Evolutionary conservation across 1,140 invertebrate genomes (phyloP).

Genomic region (Drosophila tristis): DNA sequence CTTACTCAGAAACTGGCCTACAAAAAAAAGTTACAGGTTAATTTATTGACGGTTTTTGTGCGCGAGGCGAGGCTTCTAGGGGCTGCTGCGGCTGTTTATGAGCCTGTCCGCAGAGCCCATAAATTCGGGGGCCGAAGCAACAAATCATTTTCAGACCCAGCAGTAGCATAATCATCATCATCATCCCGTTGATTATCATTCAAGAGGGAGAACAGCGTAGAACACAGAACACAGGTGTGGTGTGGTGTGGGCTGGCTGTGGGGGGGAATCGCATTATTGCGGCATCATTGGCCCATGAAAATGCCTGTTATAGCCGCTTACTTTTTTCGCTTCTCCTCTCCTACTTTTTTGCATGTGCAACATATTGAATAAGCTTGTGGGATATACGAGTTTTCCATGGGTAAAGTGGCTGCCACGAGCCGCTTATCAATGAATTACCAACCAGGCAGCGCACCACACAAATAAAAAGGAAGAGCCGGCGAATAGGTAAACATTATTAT

Average conservation of each 20-base stretch:
- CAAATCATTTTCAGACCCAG: constrained; percentile 62
- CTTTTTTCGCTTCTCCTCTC: background rate
- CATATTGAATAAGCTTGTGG: constrained; percentile 60
- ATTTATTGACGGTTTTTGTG: constrained; percentile 58
- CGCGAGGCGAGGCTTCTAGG: background rate
- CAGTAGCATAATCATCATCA: constrained; percentile 9
- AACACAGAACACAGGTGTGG: too few relatives aligned
- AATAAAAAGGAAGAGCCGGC: constrained; percentile 7
- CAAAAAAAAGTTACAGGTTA: constrained; percentile 39
- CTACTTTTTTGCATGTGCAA: constrained; percentile 31
- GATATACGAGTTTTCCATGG: background rate
- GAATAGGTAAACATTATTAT: constrained; percentile 62
- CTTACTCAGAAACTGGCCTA: constrained; percentile 49
- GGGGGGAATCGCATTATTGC: constrained; percentile 52
- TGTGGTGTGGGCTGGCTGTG: background rate
- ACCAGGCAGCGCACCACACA: constrained; percentile 33
- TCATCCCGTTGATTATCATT: constrained; percentile 19
- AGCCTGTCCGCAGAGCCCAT: constrained; percentile 50
- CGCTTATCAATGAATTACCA: constrained; percentile 78
- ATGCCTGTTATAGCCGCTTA: constrained; percentile 35
- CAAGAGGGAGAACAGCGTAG: background rate
- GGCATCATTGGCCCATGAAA: constrained; percentile 75
- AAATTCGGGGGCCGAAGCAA: constrained; percentile 61
- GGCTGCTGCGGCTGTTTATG: constrained; percentile 47
- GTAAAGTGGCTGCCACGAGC: constrained; percentile 25